Evolutionary conservation across 2,113 vertebrate genomes (phyloP).

Genomic region (Rhegmatorhina hoffmannsi): DNA sequence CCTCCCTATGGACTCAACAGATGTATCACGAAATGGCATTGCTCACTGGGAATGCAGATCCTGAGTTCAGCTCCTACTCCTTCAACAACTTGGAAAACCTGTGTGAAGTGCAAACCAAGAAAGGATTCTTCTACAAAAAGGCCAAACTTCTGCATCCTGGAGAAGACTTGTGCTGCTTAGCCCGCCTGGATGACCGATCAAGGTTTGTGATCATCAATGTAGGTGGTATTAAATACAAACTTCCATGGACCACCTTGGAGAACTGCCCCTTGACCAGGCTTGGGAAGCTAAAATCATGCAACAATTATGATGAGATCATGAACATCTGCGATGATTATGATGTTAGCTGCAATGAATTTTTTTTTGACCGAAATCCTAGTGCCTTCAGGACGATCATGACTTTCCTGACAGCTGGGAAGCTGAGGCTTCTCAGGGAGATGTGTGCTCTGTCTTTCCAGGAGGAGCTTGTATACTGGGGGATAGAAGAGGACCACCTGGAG

Average conservation of each 20-base stretch:
- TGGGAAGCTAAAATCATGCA: constrained; percentile 87
- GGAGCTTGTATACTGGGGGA: constrained; percentile 95
- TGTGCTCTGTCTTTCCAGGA: constrained; percentile 95
- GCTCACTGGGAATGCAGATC: constrained; percentile 82
- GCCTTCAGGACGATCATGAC: constrained; percentile 94
- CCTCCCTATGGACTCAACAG: constrained; percentile 43
- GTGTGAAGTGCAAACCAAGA: constrained; percentile 81
- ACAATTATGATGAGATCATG: constrained; percentile 90
- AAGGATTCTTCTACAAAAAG: constrained; percentile 88
- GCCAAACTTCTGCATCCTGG: constrained; percentile 78
- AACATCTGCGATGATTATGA: constrained; percentile 95
- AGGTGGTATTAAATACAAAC: constrained; percentile 90
- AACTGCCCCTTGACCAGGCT: constrained; percentile 91
- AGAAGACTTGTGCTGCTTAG: constrained; percentile 74
- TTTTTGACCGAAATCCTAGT: constrained; percentile 95
- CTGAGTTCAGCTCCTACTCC: constrained; percentile 81
- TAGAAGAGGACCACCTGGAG: constrained; percentile 91
- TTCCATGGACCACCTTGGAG: constrained; percentile 94
- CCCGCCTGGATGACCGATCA: constrained; percentile 61
- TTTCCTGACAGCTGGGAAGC: constrained; percentile 91
- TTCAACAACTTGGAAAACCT: constrained; percentile 81
- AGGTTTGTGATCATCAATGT: constrained; percentile 91
- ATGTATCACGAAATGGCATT: constrained; percentile 88
- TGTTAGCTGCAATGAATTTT: constrained; percentile 91
- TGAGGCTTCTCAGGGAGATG: constrained; percentile 90